Base-by-base conservation (phyloP, 2,113 vertebrate genomes). In the Nothoprocta perdicaria region DNA sequence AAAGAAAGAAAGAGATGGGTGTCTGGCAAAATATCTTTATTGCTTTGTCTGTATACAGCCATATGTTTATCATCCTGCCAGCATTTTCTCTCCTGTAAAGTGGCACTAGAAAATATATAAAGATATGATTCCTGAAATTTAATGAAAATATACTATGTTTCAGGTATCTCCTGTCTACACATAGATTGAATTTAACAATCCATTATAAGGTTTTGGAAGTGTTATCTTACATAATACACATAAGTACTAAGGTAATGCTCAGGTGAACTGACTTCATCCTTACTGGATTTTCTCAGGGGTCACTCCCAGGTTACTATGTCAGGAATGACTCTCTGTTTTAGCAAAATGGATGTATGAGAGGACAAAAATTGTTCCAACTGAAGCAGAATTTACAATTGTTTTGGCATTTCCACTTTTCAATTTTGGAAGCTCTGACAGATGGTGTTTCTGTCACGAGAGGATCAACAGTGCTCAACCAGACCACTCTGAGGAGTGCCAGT, bases 1-100 rank as follows among this genome's bases (percentile, higher is more conserved):
- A n/a, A n/a, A n/a, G n/a, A n/a, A n/a, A n/a, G n/a, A n/a, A n/a
- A 83, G 45, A n/a, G 33, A 58, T 73, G 69, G 52, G 63, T 78
- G 26, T 45, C 63, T 75, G 33, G 55, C 82, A 73, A 38, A 73
- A 73, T 65, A 92, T n/a, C 87, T 91, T 63, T 85, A 35, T 61
- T 87, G 41, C 35, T 89, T 91, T 48, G 92, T 57, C 45, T 80
- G 3, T 92, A 8, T 18, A 55, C 26, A 80, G 61, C 3, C 17
- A 58, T 67, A 76, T 10, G 18, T 65, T 52, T 61, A 29, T 26
- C 79, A 14, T 89, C 35, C 58, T 86, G 82, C 58, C 19, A 90
- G 14, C n/a, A 73, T 80, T 63, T 81, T 76, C 52, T 74, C 21
- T 55, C 29, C 14, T 63, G 50, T 45, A n/a, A 65, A 75, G 31